Evolutionary conservation across 1,140 invertebrate genomes (phyloP).

Genomic region (Psilanteris sp.): DNA sequence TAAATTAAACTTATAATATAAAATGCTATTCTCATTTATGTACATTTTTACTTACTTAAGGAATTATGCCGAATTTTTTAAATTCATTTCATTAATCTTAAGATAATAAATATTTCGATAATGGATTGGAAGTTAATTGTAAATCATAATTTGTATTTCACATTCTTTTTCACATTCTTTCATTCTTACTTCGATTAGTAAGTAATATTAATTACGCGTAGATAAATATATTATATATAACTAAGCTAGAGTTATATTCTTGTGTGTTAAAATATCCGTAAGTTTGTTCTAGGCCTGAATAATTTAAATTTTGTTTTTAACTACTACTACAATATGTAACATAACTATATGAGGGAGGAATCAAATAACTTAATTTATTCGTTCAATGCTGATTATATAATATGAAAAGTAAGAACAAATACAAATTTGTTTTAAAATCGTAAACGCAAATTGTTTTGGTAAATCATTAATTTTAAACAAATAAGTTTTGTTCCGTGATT

Average conservation of each 20-base stretch:
- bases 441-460: too few species aligned
- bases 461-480: too few species aligned
- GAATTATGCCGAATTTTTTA: constrained; percentile 20
- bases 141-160: constrained; percentile 27
- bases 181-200: constrained; percentile 66
- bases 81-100: constrained; percentile 2
- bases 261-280: constrained; percentile 75
- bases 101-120: constrained; percentile 29
- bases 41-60: constrained; percentile 63
- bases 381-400: too few species aligned
- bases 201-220: constrained; percentile 72
- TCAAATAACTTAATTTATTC: too few species aligned
- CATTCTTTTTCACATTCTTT: constrained; percentile 25
- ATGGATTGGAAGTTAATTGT: neutral
- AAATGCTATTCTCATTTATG: constrained; percentile 68
- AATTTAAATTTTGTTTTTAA: constrained; percentile 39
- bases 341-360: constrained; percentile 27
- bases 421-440: too few species aligned
- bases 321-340: constrained; percentile 33
- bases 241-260: constrained; percentile 75
- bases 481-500: too few species aligned
- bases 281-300: constrained; percentile 62
- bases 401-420: too few species aligned
- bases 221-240: constrained; percentile 69
- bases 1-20: constrained; percentile 74